Conservation (phyloP, 2,888 invertebrate species). For the Pinctada fucata region DNA sequence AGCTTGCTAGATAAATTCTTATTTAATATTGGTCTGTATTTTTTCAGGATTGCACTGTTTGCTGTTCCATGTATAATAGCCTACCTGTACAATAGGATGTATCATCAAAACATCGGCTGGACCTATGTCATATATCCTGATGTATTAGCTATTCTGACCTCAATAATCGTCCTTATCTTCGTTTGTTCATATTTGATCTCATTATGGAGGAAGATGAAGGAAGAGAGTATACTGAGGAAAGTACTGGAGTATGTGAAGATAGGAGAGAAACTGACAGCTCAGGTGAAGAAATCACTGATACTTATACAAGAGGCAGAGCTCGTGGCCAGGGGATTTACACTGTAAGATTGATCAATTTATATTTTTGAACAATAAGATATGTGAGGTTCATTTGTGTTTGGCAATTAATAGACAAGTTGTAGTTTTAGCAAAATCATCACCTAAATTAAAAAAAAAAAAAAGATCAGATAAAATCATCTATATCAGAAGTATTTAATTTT, state of each 20-base stretch:
- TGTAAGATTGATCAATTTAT: conserved; percentile 55
- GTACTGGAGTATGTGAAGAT: conserved; percentile 15
- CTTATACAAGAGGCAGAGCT: conserved; percentile 70
- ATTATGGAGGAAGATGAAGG: conserved; percentile 9
- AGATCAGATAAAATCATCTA: background rate
- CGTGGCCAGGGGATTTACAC: conserved; percentile 69
- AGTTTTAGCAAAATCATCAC: background rate
- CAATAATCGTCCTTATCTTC: conserved; percentile 18
- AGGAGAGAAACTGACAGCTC: conserved; percentile 30
- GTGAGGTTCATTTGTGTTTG: background rate
- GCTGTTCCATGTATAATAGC: conserved; percentile 28
- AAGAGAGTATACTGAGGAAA: conserved; percentile 4
- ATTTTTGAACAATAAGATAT: background rate
- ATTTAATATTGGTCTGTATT: too few species aligned
- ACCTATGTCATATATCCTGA: conserved; percentile 29
- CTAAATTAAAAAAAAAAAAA: background rate
- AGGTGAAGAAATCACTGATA: conserved; percentile 55
- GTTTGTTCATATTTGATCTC: conserved; percentile 7
- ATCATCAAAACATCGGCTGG: conserved; percentile 29
- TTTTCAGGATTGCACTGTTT: conserved; percentile 22
- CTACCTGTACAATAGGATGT: conserved; percentile 25
- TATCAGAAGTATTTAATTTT: background rate
- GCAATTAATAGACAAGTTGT: background rate
- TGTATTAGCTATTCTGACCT: conserved; percentile 14
- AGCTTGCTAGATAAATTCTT: too few species aligned